phyloP scores from a whole-genome alignment of 2,113 vertebrate genomes.

The Ameiurus melas region DNA sequence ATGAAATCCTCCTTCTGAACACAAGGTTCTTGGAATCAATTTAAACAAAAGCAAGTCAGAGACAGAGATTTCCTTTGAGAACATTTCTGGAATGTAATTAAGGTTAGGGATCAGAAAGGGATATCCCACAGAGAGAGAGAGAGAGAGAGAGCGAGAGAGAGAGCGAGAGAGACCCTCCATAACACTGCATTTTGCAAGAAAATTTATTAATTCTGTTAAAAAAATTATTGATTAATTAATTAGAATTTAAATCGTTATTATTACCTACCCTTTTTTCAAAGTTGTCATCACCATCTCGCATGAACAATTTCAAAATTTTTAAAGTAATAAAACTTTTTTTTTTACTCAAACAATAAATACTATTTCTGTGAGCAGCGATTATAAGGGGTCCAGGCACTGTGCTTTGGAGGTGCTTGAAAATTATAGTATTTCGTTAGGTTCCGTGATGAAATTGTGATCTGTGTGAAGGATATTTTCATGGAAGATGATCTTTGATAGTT shows the following conservation, averaged over 20 bases:
- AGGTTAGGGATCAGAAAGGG: not conserved
- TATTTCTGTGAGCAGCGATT: not conserved
- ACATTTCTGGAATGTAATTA: slow-evolving; percentile 1
- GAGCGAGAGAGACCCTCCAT: not conserved
- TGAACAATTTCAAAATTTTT: not conserved
- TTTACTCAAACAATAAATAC: not conserved
- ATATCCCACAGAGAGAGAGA: not conserved
- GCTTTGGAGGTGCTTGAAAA: too few species aligned
- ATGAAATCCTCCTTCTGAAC: not conserved
- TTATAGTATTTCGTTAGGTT: too few species aligned
- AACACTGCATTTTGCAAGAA: not conserved
- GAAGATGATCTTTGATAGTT: not conserved
- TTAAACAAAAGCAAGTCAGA: not conserved
- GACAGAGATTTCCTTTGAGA: slow-evolving; percentile 6
- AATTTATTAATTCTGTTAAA: not conserved
- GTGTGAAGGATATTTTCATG: not conserved
- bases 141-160: not conserved
- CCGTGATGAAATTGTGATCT: not conserved
- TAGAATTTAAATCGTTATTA: not conserved
- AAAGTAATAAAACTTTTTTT: not conserved
- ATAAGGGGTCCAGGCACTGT: not conserved
- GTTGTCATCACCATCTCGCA: not conserved
- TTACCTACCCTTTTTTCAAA: not conserved
- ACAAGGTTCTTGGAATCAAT: not conserved
- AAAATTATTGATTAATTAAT: not conserved